Conservation (phyloP, 1,140 invertebrate genomes). For the Drosophila cardini region DNA sequence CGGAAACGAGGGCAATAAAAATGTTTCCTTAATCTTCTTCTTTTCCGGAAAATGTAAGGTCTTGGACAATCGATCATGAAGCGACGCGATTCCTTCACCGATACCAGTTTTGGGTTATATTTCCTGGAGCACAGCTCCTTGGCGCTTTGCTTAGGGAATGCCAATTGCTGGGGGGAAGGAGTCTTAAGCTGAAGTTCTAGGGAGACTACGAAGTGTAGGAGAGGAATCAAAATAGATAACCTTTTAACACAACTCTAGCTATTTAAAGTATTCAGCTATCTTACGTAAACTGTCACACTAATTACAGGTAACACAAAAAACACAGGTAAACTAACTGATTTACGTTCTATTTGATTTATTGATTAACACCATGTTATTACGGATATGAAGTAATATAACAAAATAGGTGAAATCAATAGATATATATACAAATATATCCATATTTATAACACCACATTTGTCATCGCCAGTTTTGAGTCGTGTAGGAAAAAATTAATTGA, state of each 20-base stretch:
- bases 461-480: slow-evolving; percentile 42
- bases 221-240: background rate
- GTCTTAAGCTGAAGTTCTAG: background rate
- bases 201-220: background rate
- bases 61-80: slow-evolving; percentile 91
- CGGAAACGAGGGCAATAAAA: slow-evolving; percentile 95
- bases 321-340: background rate
- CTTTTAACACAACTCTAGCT: too few relatives aligned
- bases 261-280: too few relatives aligned
- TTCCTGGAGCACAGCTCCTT: slow-evolving; percentile 10
- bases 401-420: slow-evolving; percentile 4
- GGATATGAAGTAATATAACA: slow-evolving; percentile 24
- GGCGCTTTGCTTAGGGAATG: slow-evolving; percentile 35
- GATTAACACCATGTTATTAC: slow-evolving; percentile 20
- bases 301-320: background rate
- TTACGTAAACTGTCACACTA: too few relatives aligned
- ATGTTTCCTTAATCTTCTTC: slow-evolving; percentile 92
- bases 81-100: slow-evolving; percentile 88
- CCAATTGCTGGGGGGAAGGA: slow-evolving; percentile 8
- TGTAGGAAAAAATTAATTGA: slow-evolving; percentile 34
- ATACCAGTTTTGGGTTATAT: slow-evolving; percentile 70
- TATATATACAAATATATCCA: background rate
- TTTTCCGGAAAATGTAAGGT: slow-evolving; percentile 87
- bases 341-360: slow-evolving; percentile 15
- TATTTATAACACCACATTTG: slow-evolving; percentile 22